A percentile compares a stretch with the other conserved stretches of the same genome.
Evolutionary conservation across 2,113 vertebrate species (phyloP).

Genomic region (Alligator mississippiensis): DNA sequence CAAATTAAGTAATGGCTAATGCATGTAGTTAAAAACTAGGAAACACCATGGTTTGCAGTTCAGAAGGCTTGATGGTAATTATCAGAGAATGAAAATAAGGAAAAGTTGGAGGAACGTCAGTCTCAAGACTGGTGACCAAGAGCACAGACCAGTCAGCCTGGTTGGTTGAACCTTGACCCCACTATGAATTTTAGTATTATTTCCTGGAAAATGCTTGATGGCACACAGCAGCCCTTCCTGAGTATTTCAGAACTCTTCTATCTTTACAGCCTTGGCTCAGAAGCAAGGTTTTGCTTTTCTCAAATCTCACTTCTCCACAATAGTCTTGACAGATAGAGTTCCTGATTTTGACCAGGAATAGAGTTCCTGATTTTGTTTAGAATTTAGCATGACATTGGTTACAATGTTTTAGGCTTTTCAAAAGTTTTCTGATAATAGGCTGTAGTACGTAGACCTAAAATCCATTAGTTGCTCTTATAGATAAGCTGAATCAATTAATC

Average conservation of each 20-base stretch:
- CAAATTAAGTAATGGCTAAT: not conserved
- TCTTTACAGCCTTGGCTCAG: not conserved
- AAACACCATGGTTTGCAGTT: not conserved
- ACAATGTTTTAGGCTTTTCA: not conserved
- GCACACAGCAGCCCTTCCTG: not conserved
- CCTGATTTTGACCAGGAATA: not conserved
- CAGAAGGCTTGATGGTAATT: not conserved
- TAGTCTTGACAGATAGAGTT: not conserved
- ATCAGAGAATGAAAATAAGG: not conserved
- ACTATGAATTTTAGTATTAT: not conserved
- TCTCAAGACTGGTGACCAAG: not conserved
- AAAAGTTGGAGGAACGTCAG: not conserved
- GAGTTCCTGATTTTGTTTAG: not conserved
- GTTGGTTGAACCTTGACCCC: not conserved
- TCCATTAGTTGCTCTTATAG: not conserved
- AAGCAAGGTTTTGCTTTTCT: not conserved
- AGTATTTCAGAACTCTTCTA: not conserved
- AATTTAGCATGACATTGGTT: not conserved
- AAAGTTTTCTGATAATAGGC: not conserved
- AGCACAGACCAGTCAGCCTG: not conserved
- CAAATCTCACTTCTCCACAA: no score
- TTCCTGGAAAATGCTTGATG: not conserved
- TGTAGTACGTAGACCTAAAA: not conserved
- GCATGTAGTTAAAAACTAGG: not conserved
- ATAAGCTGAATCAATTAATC: not conserved